Evolutionary conservation across 2,113 vertebrate genomes (phyloP), one percentile per base, ranked within the genome.

Genomic region (Melanerpes aurifrons): DNA sequence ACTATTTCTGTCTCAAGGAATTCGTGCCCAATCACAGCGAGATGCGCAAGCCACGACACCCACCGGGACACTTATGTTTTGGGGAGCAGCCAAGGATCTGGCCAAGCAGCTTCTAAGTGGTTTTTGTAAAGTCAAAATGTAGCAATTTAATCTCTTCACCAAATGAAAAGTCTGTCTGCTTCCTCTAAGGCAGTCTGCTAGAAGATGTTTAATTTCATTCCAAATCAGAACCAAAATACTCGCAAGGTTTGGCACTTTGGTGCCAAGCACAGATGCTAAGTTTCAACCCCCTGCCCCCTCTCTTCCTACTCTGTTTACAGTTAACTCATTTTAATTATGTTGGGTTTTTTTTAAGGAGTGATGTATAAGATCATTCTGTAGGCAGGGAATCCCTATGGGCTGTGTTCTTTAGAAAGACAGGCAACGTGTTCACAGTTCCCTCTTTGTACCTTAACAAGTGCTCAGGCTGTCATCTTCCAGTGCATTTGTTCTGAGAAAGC

Each of bases 71-170:
- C 31, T 69, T 66, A 21, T 9, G 21, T 67, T 82, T 87, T 80
- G 90, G 72, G 85, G 75, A 74, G 47, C 57, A 74, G 75, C 75
- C 90, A 95, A 67, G 32, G 64, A 80, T 80, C 50, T 77, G 26
- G 47, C 68, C 53, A 87, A 82, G 53, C 47, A 89, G 79, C 47
- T 91, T 89, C 75, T 86, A 59, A 92, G 68, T 22, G 29, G 11
- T 85, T 94, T 86, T 82, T 87, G 31, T 91, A 32, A 85, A 85
- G 35, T 63, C 40, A 61, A 90, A 92, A 87, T 48, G 8, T 57
- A 64, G 74, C 64, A 77, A 73, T 72, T 80, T 92, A 54, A 62
- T 76, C 45, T 72, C 37, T 47, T 87, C 64, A 35, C 47, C 83
- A 85, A 91, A 76, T 63, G 13, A 87, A 81, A 91, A 78, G 21